A percentile compares a stretch with the other conserved stretches of the same genome.
phyloP scores from a whole-genome alignment of 1,140 invertebrate genomes.

The Myzus persicae region DNA sequence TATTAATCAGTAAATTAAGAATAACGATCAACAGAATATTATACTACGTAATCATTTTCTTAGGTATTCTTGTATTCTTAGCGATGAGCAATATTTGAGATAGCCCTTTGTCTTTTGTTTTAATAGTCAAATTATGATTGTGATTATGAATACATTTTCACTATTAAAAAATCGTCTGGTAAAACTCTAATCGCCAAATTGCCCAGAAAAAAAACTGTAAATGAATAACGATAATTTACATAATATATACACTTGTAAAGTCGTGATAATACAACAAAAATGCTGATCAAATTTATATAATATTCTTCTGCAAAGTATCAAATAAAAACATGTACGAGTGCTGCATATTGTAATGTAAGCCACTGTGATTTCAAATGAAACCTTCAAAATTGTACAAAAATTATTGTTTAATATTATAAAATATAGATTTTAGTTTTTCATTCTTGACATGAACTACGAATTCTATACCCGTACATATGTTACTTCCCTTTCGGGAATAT shows the following conservation, averaged over 20 bases:
- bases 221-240: background rate
- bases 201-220: background rate
- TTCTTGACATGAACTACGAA: background rate
- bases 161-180: background rate
- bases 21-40: background rate
- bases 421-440: background rate
- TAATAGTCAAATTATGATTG: background rate
- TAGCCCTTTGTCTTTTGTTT: background rate
- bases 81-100: background rate
- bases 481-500: conserved; percentile 1
- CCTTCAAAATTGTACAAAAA: background rate
- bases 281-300: background rate
- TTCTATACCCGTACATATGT: background rate
- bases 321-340: background rate
- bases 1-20: background rate
- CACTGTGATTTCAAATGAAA: background rate
- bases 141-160: background rate
- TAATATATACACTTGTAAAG: background rate
- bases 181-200: background rate
- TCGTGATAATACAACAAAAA: background rate
- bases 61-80: background rate
- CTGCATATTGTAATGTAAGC: background rate
- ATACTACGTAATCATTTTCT: background rate
- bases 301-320: background rate
- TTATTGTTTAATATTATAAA: background rate